phyloP scores from a whole-genome alignment of 2,888 invertebrate species.

The Dichetophora obliterata region DNA sequence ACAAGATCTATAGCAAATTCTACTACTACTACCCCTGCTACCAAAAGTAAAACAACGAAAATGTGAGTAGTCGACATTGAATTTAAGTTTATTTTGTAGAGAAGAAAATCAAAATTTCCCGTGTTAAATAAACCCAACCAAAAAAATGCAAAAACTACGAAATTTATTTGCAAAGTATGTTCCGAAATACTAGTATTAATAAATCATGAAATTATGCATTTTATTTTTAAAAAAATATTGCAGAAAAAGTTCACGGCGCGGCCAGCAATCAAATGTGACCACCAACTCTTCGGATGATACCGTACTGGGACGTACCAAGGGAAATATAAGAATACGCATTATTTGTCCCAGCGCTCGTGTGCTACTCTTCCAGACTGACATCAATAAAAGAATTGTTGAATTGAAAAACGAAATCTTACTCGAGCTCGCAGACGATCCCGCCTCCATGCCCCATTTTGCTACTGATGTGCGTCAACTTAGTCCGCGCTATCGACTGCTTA shows the following conservation, averaged over 20 bases:
- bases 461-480: constrained; percentile 62
- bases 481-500: constrained; percentile 63
- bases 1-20: constrained; percentile 29
- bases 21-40: not conserved
- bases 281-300: constrained; percentile 44
- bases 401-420: constrained; percentile 65
- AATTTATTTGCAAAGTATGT: constrained; percentile 63
- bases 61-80: constrained; percentile 26
- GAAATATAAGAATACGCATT: constrained; percentile 61
- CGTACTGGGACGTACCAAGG: constrained; percentile 47
- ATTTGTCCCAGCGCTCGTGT: constrained; percentile 66
- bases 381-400: constrained; percentile 60
- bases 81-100: constrained; percentile 2
- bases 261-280: constrained; percentile 42
- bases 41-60: not conserved
- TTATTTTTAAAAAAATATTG: constrained; percentile 17
- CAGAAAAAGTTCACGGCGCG: constrained; percentile 55
- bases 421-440: constrained; percentile 64
- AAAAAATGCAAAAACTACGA: constrained; percentile 65
- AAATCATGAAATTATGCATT: not conserved
- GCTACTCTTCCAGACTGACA: constrained; percentile 59
- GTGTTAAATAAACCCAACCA: constrained; percentile 46
- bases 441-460: constrained; percentile 63
- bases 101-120: constrained; percentile 24
- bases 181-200: not conserved